These are phyloP conservation scores for Aleiodes leptofemur DNA, from an alignment of 2,888 invertebrate genomes.

Conservation along the genomic window DNA sequence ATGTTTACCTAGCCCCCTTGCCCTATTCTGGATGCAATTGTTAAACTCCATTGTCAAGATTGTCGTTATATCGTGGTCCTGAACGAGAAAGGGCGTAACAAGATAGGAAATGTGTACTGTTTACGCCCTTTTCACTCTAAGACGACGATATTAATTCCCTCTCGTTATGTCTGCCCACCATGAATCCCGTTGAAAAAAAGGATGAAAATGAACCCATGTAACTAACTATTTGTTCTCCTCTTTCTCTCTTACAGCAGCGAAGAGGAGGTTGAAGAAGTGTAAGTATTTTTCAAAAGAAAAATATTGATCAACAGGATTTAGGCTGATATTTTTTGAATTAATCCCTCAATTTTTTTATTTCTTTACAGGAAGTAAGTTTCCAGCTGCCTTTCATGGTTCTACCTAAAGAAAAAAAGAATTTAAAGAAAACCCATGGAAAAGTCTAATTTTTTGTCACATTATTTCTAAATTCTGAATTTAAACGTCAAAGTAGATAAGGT, in stretches of 20 bases:
- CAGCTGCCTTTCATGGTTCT: conserved; percentile 50
- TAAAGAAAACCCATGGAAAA: conserved; percentile 34
- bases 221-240: conserved; percentile 64
- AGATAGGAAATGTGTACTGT: too few relatives aligned
- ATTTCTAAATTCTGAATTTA: neutral
- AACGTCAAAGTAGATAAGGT: neutral
- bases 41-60: too few relatives aligned
- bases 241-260: conserved; percentile 78
- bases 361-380: conserved; percentile 78
- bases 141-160: neutral
- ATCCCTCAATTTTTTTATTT: conserved; percentile 62
- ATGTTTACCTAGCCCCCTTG: neutral
- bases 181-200: neutral
- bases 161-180: neutral
- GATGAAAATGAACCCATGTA: conserved; percentile 62
- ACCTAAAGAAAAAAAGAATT: conserved; percentile 29
- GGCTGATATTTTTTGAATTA: conserved; percentile 54
- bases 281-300: conserved; percentile 75
- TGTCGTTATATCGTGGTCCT: neutral
- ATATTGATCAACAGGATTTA: conserved; percentile 30
- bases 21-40: neutral
- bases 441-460: conserved; percentile 20
- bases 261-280: conserved; percentile 89
- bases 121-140: too few relatives aligned
- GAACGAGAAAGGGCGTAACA: too few relatives aligned